phyloP scores from a whole-genome alignment of 1,140 invertebrate genomes.

The Ladona fulva region DNA sequence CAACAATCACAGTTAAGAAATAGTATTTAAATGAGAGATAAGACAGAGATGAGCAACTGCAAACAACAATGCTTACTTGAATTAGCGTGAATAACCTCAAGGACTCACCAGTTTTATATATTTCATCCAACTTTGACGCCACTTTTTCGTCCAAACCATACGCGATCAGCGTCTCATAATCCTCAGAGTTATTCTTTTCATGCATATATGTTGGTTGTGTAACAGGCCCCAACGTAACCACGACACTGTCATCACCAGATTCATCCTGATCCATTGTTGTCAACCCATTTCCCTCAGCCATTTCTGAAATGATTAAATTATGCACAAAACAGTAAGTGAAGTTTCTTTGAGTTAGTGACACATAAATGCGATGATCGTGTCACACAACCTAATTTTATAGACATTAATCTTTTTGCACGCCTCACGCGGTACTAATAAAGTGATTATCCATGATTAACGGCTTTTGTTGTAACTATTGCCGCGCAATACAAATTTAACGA shows the following conservation, averaged over 20 bases:
- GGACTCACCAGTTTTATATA: constrained; percentile 78
- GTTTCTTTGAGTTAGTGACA: constrained; percentile 19
- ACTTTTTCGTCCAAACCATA: constrained; percentile 92
- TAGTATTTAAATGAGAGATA: no score
- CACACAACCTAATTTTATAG: background rate
- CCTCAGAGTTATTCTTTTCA: constrained; percentile 57
- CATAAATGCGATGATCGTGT: constrained; percentile 15
- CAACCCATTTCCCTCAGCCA: constrained; percentile 87
- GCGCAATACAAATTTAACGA: background rate
- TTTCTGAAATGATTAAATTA: constrained; percentile 47
- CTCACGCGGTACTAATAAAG: background rate
- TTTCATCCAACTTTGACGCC: constrained; percentile 89
- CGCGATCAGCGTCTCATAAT: constrained; percentile 79
- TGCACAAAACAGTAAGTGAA: background rate
- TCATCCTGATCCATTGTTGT: constrained; percentile 65
- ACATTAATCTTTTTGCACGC: background rate
- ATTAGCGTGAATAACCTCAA: no score
- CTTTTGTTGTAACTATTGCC: background rate
- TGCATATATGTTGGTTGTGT: constrained; percentile 49
- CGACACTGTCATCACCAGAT: constrained; percentile 44
- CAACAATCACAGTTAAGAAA: no score
- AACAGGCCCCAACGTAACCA: constrained; percentile 30
- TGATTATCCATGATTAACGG: background rate
- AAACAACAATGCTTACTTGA: no score
- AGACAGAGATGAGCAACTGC: no score